phyloP scores from a whole-genome alignment of 23 tunicate genomes.

The Botrylloides violaceus region DNA sequence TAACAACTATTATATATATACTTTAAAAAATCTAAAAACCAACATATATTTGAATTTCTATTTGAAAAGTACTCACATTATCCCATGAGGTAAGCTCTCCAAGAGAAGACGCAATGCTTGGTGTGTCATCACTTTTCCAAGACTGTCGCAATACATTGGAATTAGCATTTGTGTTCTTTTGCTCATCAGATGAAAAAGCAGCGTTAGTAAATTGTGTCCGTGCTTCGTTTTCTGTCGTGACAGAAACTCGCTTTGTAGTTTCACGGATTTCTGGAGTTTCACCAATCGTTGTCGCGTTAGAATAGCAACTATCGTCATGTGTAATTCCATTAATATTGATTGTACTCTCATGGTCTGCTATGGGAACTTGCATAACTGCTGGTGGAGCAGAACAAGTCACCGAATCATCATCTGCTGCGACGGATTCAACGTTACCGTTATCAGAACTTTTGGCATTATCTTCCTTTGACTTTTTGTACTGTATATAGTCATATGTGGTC shows the following conservation, averaged over 20 bases:
- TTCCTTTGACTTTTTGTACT: constrained; percentile 5
- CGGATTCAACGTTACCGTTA: background rate
- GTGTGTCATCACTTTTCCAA: background rate
- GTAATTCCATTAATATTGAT: too few relatives aligned
- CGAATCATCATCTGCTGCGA: background rate
- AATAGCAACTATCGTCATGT: too few relatives aligned
- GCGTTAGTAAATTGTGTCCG: constrained; percentile 7
- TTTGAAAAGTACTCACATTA: background rate
- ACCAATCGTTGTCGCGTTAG: background rate
- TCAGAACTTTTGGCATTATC: background rate
- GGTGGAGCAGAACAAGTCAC: constrained; percentile 14
- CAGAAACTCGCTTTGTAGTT: background rate
- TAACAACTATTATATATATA: too few relatives aligned
- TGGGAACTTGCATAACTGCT: background rate
- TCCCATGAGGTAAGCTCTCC: constrained; percentile 20
- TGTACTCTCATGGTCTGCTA: constrained; percentile 9
- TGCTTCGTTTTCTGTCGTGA: background rate
- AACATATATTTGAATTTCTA: too few relatives aligned
- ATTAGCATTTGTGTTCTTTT: background rate
- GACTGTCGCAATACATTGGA: constrained; percentile 4
- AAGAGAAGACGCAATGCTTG: constrained; percentile 9
- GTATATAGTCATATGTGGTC: constrained; percentile 63
- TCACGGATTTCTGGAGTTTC: background rate
- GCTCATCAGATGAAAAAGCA: constrained; percentile 11
- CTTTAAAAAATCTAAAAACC: too few relatives aligned